phyloP scores from a whole-genome alignment of 2,888 invertebrate species.

The Cheiracanthium punctorium region DNA sequence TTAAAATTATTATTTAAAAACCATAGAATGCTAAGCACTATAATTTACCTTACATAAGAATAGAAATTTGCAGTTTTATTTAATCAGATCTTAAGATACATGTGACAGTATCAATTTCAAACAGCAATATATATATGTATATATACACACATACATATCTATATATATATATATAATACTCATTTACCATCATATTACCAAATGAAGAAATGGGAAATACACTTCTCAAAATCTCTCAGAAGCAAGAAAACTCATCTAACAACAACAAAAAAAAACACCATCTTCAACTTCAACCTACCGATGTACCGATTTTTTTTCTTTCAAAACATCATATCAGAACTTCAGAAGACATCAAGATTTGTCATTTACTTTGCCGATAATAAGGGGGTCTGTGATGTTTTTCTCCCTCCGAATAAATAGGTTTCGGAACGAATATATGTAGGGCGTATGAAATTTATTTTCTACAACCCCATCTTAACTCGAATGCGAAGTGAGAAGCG shows the following conservation, averaged over 20 bases:
- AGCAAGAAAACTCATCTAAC: background rate
- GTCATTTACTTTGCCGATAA: constrained; percentile 2
- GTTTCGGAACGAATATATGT: constrained; percentile 11
- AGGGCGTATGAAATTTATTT: constrained; percentile 33
- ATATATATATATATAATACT: no score
- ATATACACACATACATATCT: no score
- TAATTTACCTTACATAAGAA: no score
- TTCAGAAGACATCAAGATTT: constrained; percentile 10
- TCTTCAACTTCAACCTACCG: background rate
- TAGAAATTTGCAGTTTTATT: no score
- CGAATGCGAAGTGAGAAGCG: constrained; percentile 4
- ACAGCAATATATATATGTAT: no score
- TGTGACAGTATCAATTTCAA: no score
- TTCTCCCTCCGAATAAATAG: constrained; percentile 21
- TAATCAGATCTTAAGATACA: no score
- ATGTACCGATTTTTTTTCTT: background rate
- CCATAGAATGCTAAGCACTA: no score
- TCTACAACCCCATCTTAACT: constrained; percentile 25
- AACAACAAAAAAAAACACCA: background rate
- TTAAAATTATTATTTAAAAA: no score
- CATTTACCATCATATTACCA: no score
- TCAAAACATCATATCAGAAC: background rate
- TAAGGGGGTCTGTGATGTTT: background rate
- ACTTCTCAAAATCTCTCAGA: no score
- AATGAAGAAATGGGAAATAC: no score